Percentiles rank a stretch among this genome's conserved stretches.
Conservation (phyloP, 2,797 vertebrate genomes). For the Arremon aurantiirostris region DNA sequence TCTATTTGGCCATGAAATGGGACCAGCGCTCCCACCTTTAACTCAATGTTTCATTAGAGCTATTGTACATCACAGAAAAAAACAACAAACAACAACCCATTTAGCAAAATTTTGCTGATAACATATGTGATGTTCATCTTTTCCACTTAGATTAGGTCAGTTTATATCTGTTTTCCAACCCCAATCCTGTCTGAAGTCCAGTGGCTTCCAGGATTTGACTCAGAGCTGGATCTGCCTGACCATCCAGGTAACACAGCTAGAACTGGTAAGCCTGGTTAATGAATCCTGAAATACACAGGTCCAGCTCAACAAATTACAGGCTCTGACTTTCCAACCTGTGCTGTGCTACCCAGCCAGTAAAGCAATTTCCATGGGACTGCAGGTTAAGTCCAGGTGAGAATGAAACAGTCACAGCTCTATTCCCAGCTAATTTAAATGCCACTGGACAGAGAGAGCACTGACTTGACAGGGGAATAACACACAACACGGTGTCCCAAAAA, state of each 20-base stretch:
- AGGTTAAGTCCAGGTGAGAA: not conserved
- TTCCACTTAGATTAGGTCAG: not conserved
- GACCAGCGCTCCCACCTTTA: not conserved
- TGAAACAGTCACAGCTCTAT: not conserved
- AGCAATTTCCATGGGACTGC: not conserved
- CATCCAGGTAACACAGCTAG: not conserved
- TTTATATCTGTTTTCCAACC: not conserved
- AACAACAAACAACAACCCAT: fast-evolving
- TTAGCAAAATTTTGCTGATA: not conserved
- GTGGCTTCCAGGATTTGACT: not conserved
- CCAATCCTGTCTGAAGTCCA: not conserved
- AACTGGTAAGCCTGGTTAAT: not conserved
- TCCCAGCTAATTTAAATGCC: not conserved
- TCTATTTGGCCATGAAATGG: not conserved
- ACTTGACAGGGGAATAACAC: not conserved
- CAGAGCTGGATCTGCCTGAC: not conserved
- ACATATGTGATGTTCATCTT: fast-evolving
- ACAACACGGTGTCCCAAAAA: not conserved
- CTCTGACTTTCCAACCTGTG: not conserved
- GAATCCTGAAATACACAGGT: not conserved
- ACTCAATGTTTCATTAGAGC: not conserved
- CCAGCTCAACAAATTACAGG: not conserved
- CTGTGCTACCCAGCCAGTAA: not conserved
- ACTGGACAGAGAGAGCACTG: not conserved
- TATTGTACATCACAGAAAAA: not conserved